These are phyloP conservation scores for Larimichthys crocea DNA, from an alignment of 2,113 vertebrate genomes.

Conservation along the genomic window DNA sequence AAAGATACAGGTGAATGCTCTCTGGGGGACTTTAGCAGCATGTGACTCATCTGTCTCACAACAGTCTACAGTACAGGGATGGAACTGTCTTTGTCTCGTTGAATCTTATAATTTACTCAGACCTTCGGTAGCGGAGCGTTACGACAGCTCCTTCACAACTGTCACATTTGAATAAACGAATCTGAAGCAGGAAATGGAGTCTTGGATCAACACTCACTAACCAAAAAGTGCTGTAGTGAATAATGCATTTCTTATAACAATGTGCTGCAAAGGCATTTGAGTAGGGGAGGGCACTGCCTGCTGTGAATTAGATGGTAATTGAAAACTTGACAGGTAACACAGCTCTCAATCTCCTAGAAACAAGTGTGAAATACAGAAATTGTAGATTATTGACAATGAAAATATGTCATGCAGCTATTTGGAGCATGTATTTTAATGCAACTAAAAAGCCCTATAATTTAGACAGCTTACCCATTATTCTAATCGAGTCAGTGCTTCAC, in stretches of 20 bases:
- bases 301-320: constrained; percentile 73
- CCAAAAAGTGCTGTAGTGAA: constrained; percentile 69
- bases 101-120: constrained; percentile 57
- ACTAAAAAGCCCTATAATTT: background rate
- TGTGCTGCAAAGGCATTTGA: constrained; percentile 47
- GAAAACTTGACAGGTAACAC: constrained; percentile 70
- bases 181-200: constrained; percentile 72
- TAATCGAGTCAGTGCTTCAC: background rate
- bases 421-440: background rate
- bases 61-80: constrained; percentile 11
- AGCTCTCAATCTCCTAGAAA: constrained; percentile 42
- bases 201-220: constrained; percentile 68
- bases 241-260: constrained; percentile 66
- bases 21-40: constrained; percentile 27
- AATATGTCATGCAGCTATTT: constrained; percentile 13
- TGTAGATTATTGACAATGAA: constrained; percentile 31
- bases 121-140: constrained; percentile 48
- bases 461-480: background rate
- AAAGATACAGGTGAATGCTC: constrained; percentile 9
- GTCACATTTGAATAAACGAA: constrained; percentile 74
- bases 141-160: constrained; percentile 52
- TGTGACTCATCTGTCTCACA: constrained; percentile 37
- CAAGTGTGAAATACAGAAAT: constrained; percentile 27
- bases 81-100: constrained; percentile 39
- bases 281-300: constrained; percentile 35